phyloP scores from a whole-genome alignment of 2,797 vertebrate species.

The Tarsius wallacei region DNA sequence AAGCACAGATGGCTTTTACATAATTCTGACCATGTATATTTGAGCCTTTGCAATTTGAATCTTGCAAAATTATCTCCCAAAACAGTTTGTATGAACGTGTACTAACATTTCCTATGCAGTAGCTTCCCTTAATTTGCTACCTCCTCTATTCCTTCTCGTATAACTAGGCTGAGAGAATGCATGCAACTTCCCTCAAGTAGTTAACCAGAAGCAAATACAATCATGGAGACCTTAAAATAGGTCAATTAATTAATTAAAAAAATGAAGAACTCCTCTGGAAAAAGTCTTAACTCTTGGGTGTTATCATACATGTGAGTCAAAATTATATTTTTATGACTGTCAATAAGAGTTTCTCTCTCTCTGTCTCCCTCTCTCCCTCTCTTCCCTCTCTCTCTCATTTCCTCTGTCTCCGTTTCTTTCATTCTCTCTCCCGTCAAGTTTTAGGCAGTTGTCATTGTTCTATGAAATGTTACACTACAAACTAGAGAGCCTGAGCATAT shows the following conservation, averaged over 20 bases:
- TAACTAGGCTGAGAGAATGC: background rate
- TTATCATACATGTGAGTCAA: background rate
- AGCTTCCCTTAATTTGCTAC: background rate
- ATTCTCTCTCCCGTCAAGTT: background rate
- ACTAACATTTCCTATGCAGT: conserved; percentile 10
- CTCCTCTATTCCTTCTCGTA: background rate
- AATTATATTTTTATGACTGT: background rate
- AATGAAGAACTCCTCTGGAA: background rate
- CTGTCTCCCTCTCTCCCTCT: background rate
- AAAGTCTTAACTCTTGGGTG: background rate
- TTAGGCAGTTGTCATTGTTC: background rate
- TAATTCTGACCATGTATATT: conserved; percentile 61
- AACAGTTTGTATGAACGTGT: conserved; percentile 50
- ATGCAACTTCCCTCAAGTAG: background rate
- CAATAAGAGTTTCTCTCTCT: background rate
- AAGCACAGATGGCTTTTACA: conserved; percentile 73
- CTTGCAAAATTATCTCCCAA: conserved; percentile 61
- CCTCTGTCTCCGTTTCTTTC: background rate
- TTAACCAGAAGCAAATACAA: background rate
- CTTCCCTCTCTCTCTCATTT: too few species aligned
- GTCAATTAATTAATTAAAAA: background rate
- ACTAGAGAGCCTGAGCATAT: background rate
- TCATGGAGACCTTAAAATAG: background rate
- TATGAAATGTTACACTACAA: background rate
- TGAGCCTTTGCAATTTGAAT: conserved; percentile 37